Conservation (phyloP, 2,113 vertebrate species). For the Camelus bactrianus region DNA sequence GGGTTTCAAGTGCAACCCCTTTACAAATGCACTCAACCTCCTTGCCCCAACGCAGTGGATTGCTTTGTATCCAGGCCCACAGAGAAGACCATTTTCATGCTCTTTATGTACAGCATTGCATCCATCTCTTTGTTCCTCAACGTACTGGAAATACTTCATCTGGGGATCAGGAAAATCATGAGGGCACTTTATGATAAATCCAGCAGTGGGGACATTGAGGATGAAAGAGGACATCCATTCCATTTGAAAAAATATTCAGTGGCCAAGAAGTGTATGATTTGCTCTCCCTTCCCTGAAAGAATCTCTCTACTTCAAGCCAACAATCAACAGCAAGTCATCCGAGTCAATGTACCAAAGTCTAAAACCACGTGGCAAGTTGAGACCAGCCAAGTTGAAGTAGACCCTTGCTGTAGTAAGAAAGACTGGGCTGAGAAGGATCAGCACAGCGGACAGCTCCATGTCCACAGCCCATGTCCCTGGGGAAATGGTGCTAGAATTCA, state of each 20-base stretch:
- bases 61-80: conserved; percentile 97
- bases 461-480: conserved; percentile 74
- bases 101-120: conserved; percentile 96
- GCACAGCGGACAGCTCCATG: conserved; percentile 78
- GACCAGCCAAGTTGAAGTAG: conserved; percentile 64
- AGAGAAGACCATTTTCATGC: conserved; percentile 98
- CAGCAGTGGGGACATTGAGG: conserved; percentile 77
- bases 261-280: conserved; percentile 83
- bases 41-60: conserved; percentile 96
- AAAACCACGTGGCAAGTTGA: conserved; percentile 76
- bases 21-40: conserved; percentile 93
- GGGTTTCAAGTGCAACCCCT: conserved; percentile 93
- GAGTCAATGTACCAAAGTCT: conserved; percentile 75
- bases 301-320: conserved; percentile 87
- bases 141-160: conserved; percentile 94
- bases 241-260: conserved; percentile 91
- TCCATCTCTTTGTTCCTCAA: conserved; percentile 95
- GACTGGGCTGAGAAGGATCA: conserved; percentile 81
- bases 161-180: conserved; percentile 93
- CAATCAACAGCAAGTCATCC: conserved; percentile 80
- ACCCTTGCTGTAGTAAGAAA: conserved; percentile 70
- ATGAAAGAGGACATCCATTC: conserved; percentile 85
- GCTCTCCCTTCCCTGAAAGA: conserved; percentile 79
- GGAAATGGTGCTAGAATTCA: conserved; percentile 77
- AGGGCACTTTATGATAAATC: conserved; percentile 88